A percentile compares a stretch with the other conserved stretches of the same genome.
phyloP scores from a whole-genome alignment of 2,797 vertebrate genomes.

The Pseudomugil gertrudae region DNA sequence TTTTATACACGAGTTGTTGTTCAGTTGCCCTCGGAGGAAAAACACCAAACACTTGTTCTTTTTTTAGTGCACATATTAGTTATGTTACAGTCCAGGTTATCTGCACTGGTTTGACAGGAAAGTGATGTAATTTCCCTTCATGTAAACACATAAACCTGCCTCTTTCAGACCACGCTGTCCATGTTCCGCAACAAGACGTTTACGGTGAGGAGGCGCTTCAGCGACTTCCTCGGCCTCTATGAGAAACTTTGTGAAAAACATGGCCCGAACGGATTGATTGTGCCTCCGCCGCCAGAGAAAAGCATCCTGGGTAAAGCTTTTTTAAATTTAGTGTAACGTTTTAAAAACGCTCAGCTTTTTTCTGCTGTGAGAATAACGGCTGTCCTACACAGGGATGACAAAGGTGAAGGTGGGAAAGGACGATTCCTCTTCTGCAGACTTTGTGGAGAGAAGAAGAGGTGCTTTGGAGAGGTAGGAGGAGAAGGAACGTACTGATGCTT shows the following conservation, averaged over 20 bases:
- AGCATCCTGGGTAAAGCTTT: constrained; percentile 89
- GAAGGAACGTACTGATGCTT: no score
- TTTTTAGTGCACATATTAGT: no score
- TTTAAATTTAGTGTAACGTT: not conserved
- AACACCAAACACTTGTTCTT: no score
- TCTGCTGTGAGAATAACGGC: not conserved
- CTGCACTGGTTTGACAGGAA: no score
- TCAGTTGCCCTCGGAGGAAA: no score
- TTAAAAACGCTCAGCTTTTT: not conserved
- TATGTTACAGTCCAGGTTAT: no score
- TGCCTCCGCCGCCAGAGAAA: constrained; percentile 97
- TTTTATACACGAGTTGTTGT: no score
- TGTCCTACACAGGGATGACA: constrained; percentile 90
- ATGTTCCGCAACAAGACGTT: constrained; percentile 94
- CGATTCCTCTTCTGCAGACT: constrained; percentile 94
- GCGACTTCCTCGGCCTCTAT: constrained; percentile 96
- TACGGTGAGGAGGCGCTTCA: constrained; percentile 94
- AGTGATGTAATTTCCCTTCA: not conserved
- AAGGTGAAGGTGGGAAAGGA: constrained; percentile 99
- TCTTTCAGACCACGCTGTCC: constrained; percentile 88
- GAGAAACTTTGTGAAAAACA: constrained; percentile 97
- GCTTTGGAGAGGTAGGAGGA: constrained; percentile 79
- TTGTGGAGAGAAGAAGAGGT: constrained; percentile 92
- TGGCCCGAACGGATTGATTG: constrained; percentile 90
- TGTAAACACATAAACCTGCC: not conserved